Evolutionary conservation across 2,113 vertebrate genomes (phyloP), one percentile per base, ranked within the genome.

Genomic region (Otis tarda): DNA sequence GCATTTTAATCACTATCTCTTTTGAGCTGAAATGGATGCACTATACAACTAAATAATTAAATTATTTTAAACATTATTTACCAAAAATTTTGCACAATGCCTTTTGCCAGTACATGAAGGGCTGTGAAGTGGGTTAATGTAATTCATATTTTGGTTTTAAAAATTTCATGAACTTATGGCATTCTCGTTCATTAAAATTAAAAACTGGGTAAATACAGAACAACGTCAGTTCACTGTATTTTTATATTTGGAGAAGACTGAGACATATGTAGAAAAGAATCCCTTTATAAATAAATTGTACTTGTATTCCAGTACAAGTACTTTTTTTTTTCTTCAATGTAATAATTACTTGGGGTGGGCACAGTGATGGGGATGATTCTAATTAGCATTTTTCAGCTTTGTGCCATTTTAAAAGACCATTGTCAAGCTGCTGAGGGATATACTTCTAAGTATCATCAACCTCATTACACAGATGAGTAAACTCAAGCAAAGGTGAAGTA

Each of bases 241-340:
- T 94, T 77, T 93, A 35, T 95, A 52, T 96, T 96, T 94, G 76
- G 67, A 80, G 82, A 92, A 97, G 70, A 91, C 33, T 37, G 41
- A 96, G 39, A 59, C 28, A 84, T 79, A 78, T 65, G 53, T 69
- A 73, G 82, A 88, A 95, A 92, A 90, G 59, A 95, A 41, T 63
- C 33, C n/a, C n/a, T 93, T 95, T 49, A 60, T 87, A 94, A 97
- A 96, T 90, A 93, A 83, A 81, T 90, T 39, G 60, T 81, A 18
- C 20, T 80, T 8, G 89, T 90, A 82, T 60, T 65, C 53, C 69
- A 80, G 61, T 70, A 70, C 14, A 74, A 93, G 57, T 47, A 41
- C 10, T 77, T 28, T 83, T 89, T 37, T 37, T 37, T 88, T 83
- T 12, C 53, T 94, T n/a, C 16, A 84, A 49, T 83, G 39, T 94